Evolutionary conservation across 2,113 vertebrate species (phyloP).

Genomic region (Tenrec ecaudatus): DNA sequence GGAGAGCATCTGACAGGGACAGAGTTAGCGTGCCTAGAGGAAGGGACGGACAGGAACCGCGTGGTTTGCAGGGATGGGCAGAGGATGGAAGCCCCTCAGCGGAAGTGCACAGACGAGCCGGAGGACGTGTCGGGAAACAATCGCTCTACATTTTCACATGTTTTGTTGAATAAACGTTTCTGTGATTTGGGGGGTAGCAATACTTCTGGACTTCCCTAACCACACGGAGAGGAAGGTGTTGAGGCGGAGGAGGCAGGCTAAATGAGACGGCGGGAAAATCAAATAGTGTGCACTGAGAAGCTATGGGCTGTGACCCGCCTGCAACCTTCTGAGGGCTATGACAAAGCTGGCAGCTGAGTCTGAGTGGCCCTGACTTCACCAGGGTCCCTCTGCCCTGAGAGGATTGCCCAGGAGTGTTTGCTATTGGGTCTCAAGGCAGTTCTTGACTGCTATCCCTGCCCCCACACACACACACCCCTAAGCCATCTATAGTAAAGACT

Average conservation of each 20-base stretch:
- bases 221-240: not conserved
- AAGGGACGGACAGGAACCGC: too few relatives aligned
- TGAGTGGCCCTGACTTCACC: not conserved
- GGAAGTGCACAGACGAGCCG: too few relatives aligned
- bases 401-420: not conserved
- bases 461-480: not conserved
- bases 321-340: not conserved
- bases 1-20: too few relatives aligned
- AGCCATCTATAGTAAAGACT: not conserved
- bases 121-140: too few relatives aligned
- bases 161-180: too few relatives aligned
- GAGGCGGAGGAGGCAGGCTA: not conserved
- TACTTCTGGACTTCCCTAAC: too few relatives aligned
- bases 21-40: too few relatives aligned
- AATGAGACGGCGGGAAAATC: not conserved
- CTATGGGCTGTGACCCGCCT: not conserved
- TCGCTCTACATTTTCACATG: too few relatives aligned
- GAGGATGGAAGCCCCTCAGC: too few relatives aligned
- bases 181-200: too few relatives aligned
- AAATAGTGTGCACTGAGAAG: not conserved
- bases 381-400: not conserved
- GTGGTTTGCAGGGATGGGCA: too few relatives aligned
- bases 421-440: rapidly evolving
- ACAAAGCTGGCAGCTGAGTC: not conserved
- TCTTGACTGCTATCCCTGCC: rapidly evolving